Conservation (phyloP, 2,888 invertebrate species). For the Sphinx pinastri region DNA sequence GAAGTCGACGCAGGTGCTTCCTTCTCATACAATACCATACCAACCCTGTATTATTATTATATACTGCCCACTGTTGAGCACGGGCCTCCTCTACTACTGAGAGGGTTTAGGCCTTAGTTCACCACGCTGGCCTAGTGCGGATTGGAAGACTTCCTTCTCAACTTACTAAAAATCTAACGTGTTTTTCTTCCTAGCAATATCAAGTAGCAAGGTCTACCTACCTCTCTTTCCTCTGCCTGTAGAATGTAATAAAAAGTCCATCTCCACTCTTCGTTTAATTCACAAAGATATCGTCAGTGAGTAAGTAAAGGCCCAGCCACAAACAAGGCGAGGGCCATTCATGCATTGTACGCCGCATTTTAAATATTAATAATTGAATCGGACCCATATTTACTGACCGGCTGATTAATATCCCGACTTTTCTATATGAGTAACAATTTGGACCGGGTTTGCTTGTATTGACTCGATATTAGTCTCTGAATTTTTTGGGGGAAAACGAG, state of each 20-base stretch:
- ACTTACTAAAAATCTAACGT: too few relatives aligned
- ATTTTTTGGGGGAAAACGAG: too few relatives aligned
- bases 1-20: too few relatives aligned
- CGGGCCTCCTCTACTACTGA: too few relatives aligned
- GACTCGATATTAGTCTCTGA: background rate
- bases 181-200: too few relatives aligned
- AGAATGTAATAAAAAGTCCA: background rate
- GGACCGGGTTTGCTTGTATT: constrained; percentile 14
- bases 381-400: constrained; percentile 56
- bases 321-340: constrained; percentile 79
- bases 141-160: too few relatives aligned
- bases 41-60: background rate
- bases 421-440: constrained; percentile 41
- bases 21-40: too few relatives aligned
- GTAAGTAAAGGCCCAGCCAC: constrained; percentile 73
- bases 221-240: too few relatives aligned
- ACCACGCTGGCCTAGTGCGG: too few relatives aligned
- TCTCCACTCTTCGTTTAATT: background rate
- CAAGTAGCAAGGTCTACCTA: too few relatives aligned
- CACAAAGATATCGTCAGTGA: constrained; percentile 57
- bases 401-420: constrained; percentile 65
- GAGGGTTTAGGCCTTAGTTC: too few relatives aligned
- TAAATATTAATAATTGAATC: constrained; percentile 83
- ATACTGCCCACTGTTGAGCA: too few relatives aligned
- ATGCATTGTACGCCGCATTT: constrained; percentile 72